Base-by-base conservation (phyloP, 2,888 invertebrate genomes). In the Dolomedes plantarius region DNA sequence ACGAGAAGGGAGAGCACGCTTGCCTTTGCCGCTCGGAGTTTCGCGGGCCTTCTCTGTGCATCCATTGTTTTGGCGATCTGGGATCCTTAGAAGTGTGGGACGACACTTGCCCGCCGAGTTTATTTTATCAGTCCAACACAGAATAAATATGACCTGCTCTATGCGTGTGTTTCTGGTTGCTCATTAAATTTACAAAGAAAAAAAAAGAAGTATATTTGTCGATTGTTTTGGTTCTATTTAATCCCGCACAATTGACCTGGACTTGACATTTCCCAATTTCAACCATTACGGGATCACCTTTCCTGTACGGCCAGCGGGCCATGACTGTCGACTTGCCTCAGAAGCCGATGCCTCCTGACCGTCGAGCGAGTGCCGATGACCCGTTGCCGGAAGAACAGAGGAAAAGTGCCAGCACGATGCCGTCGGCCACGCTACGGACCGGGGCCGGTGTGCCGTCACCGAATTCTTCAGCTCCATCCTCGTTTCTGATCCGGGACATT, bases 401-500 rank as follows among this genome's bases (percentile, higher is more conserved):
- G 31, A 68, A 67, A 29, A 23, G 64, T 16, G 39, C 36, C 5
- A 29, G 29, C 13, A 19, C 36, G 7, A 32, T 65, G 62, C 71
- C 71, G 56, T 27, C 32, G 1, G 23, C 46, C 1, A 28, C 46
- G 2, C 7, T 41, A 5, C 50, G 73, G 1, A 50, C 67, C 16
- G 41, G 56, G 0, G 32, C 67, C 5, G 76, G 76, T 1, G 31
- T 72, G 16, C 71, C 86, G 6, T 73, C 81, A 6, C 81, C 81
- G 1, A 69, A 76, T 32, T 73, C 82, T 1, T 31, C 75, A 9
- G 74, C 74, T n/a, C 79, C 75, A 0, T 87, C 87, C 0, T 87
- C 87, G 2, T 87, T 87, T 62, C 62, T 87, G 9, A 87, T 87
- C 50, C 73, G 78, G 56, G 87, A 87, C 83, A 87, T 87, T 67